Evolutionary conservation across 2,888 invertebrate species (phyloP).

Genomic region (Morinoia aosen): DNA sequence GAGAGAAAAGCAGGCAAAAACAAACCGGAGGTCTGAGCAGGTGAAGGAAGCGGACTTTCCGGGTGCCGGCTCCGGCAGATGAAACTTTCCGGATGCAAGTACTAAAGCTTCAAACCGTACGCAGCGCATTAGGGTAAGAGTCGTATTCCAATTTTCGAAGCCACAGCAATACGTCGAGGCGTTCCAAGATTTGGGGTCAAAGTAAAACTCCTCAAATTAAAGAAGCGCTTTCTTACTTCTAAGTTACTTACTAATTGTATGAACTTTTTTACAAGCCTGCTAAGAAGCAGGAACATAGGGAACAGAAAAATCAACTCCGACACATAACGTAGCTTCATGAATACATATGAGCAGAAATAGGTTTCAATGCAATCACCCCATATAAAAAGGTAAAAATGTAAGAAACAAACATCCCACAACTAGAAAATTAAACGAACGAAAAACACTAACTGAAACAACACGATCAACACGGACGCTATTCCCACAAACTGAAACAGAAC

Average conservation of each 20-base stretch:
- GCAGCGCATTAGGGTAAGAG: too few relatives aligned
- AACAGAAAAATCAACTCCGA: too few relatives aligned
- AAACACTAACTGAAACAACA: background rate
- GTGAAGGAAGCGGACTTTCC: conserved; percentile 28
- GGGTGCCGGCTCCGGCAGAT: background rate
- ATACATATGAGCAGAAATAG: background rate
- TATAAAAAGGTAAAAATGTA: background rate
- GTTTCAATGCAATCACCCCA: background rate
- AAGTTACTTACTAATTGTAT: background rate
- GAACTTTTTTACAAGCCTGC: background rate
- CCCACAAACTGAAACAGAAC: too few relatives aligned
- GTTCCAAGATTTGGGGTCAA: background rate
- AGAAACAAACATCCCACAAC: background rate
- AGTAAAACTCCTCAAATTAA: background rate
- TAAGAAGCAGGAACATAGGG: background rate
- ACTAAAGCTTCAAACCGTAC: background rate
- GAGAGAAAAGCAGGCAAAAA: background rate
- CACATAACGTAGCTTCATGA: background rate
- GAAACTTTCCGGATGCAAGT: background rate
- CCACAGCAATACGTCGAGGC: background rate
- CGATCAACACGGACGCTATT: background rate
- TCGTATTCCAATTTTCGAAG: background rate
- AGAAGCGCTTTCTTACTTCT: background rate
- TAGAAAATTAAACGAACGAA: background rate
- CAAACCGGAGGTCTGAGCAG: conserved; percentile 14